These are phyloP conservation scores for Rhodinocichla rosea DNA, from an alignment of 2,113 vertebrate genomes.

Conservation along the genomic window DNA sequence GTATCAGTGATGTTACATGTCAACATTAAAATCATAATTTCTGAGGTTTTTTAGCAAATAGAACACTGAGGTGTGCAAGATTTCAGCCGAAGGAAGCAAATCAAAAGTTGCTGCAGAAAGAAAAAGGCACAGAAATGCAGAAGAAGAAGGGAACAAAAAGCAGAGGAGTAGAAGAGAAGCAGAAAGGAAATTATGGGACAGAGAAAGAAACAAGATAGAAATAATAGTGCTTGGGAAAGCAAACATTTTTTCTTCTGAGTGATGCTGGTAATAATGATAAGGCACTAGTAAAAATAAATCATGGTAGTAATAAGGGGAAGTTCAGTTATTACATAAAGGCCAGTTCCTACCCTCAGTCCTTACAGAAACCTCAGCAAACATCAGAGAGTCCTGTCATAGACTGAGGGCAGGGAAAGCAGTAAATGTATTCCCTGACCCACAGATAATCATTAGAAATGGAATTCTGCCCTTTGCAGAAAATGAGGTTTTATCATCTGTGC, in stretches of 20 bases:
- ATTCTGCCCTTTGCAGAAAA: conserved; percentile 50
- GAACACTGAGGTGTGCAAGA: not conserved
- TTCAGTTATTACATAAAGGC: not conserved
- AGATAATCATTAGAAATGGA: conserved; percentile 58
- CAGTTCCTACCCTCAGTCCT: not conserved
- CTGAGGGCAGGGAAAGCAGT: not conserved
- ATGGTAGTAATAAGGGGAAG: not conserved
- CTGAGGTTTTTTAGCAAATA: not conserved
- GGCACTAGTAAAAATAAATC: conserved; percentile 33
- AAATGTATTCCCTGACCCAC: conserved; percentile 48
- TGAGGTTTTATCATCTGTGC: conserved; percentile 52
- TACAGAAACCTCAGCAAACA: not conserved
- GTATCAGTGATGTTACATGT: not conserved
- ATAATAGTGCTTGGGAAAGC: not conserved
- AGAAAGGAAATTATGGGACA: not conserved
- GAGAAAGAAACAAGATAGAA: not conserved
- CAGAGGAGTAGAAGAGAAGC: not conserved
- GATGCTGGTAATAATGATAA: conserved; percentile 24
- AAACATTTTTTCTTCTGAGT: conserved; percentile 29
- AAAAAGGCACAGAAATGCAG: not conserved
- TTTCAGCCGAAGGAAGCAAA: not conserved
- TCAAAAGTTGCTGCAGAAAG: not conserved
- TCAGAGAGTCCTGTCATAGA: not conserved
- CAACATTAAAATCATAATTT: not conserved
- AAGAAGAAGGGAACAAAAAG: not conserved